Evolutionary conservation across 2,888 invertebrate species (phyloP).

Genomic region (Phragmatobia fuliginosa): DNA sequence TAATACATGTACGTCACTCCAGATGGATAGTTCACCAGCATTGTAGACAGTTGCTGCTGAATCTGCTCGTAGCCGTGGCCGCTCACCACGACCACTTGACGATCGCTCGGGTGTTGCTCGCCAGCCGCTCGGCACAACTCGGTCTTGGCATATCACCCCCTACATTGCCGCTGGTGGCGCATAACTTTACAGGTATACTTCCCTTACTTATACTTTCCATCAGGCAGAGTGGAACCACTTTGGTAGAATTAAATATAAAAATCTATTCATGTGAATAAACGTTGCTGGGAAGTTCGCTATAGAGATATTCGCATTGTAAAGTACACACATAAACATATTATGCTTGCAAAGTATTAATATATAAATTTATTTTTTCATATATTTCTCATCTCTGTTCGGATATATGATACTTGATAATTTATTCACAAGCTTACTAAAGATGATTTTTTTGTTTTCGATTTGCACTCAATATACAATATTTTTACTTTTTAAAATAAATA

Average conservation of each 20-base stretch:
- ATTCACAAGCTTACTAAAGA: background rate
- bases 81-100: constrained; percentile 96
- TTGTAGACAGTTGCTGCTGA: constrained; percentile 96
- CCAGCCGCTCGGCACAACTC: constrained; percentile 92
- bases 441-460: background rate
- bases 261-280: no score
- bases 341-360: no score
- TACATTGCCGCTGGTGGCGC: constrained; percentile 89
- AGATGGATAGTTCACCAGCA: constrained; percentile 96
- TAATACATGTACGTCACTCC: constrained; percentile 4
- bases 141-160: constrained; percentile 91
- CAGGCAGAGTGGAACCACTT: no score
- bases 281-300: no score
- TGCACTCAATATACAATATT: background rate
- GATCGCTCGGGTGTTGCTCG: constrained; percentile 93
- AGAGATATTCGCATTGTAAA: no score
- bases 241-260: no score
- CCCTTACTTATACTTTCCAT: background rate
- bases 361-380: no score
- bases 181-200: constrained; percentile 91
- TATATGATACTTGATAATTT: background rate
- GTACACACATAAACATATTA: no score
- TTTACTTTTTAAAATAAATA: no score
- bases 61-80: constrained; percentile 95
- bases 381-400: background rate